Base-by-base conservation (phyloP, 1,140 invertebrate species). In the Sitobion miscanthi region DNA sequence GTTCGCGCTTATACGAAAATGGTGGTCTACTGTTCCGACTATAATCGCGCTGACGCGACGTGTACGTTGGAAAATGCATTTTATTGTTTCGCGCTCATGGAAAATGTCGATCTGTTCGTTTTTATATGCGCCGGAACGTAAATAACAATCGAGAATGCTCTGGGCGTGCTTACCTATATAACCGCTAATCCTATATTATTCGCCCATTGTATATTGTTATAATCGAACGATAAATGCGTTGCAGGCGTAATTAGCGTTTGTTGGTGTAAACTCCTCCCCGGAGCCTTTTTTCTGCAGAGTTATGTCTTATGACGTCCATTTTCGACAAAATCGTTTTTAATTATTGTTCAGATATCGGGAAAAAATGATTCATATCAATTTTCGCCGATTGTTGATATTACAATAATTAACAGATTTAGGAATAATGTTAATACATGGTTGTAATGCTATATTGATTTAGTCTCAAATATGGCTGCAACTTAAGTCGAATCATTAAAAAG, bases 11-110 rank as follows among this genome's bases (percentile, higher is more conserved):
- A 54, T 23, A 54, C 30, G 20, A 88, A 49, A 52, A 35, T 14
- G 47, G 45, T n/a, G 45, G 86, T 87, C 45, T n/a, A 49, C 45
- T 87, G 86, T 90, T 88, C 47, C 20, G n/a, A 42, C 52, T 42
- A 21, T 23, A 42, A 90, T 90, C 38, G 23, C 54, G 88, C 88
- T 90, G 88, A 90, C 88, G 87, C 25, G 49, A 54, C 49, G 87
- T 23, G 35, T 52, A 23, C n/a, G 35, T 38, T 62, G 88, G 52
- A 57, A 90, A 90, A 90, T 62, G 52, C 52, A 90, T 90, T 90
- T 62, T 42, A 62, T 30, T 52, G 38, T 90, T 90, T 90, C 88
- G 54, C 38, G 14, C 54, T 17, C 54, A 57, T 6, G 52, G 42
- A 57, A 90, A 62, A 90, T 35, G 83, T 85, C 38, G 83, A 85